Conservation (phyloP, 2,888 invertebrate species). For the Chrysolina oricalcia region DNA sequence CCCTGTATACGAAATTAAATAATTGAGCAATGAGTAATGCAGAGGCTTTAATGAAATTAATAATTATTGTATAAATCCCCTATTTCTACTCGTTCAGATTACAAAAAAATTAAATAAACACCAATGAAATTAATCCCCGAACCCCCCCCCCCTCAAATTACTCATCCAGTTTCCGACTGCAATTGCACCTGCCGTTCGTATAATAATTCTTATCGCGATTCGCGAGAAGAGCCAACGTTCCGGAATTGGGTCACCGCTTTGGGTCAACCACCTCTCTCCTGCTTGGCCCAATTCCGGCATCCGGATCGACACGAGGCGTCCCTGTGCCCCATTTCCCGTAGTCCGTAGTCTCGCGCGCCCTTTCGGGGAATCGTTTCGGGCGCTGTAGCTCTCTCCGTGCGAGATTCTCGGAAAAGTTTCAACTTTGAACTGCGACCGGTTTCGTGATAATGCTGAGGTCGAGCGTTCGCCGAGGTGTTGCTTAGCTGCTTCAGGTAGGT, state of each 20-base stretch:
- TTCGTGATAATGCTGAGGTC: not conserved
- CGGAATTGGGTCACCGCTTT: slow-evolving; percentile 41
- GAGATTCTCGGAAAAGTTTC: not conserved
- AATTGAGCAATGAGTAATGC: no score
- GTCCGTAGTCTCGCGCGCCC: not conserved
- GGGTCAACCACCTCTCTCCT: slow-evolving; percentile 59
- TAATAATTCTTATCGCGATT: slow-evolving; percentile 1
- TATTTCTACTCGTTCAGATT: no score
- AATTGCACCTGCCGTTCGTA: not conserved
- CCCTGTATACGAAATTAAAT: no score
- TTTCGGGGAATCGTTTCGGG: slow-evolving; percentile 18
- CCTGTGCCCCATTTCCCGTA: slow-evolving; percentile 11
- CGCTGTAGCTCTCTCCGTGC: not conserved
- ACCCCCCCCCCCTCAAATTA: no score
- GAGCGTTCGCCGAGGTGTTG: not conserved
- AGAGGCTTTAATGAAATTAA: no score
- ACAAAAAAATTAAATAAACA: no score
- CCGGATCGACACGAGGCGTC: slow-evolving; percentile 29
- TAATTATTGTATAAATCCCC: no score
- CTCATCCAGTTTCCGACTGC: not conserved
- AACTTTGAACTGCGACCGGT: not conserved
- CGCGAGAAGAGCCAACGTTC: not conserved
- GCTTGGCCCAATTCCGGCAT: slow-evolving; percentile 47
- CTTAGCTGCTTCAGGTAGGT: not conserved
- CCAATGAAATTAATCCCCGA: no score